phyloP scores from a whole-genome alignment of 2,888 invertebrate species.

The Piscicola geometra region DNA sequence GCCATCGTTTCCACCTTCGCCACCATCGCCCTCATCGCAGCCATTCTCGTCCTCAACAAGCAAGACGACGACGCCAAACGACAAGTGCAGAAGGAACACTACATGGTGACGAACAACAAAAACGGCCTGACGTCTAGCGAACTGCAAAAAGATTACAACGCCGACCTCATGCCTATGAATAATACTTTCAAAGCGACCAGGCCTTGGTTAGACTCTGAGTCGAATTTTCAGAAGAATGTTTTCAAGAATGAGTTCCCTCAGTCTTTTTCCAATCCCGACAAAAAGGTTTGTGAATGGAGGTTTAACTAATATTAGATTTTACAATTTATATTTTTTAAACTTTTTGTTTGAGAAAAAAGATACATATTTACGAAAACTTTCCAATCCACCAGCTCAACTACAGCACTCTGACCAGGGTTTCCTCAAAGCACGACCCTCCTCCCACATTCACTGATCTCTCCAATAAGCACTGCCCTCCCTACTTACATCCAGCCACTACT shows the following conservation, averaged over 20 bases:
- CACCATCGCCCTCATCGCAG: slow-evolving; percentile 40
- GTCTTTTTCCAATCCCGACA: not conserved
- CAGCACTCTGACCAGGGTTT: no score
- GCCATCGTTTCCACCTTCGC: slow-evolving; percentile 40
- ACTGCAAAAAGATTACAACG: not conserved
- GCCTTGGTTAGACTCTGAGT: not conserved
- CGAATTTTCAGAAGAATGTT: not conserved
- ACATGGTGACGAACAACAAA: not conserved
- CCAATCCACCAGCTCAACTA: no score
- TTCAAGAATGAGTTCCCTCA: not conserved
- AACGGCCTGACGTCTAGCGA: not conserved
- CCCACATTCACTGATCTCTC: not conserved
- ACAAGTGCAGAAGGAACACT: not conserved
- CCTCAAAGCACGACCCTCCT: no score
- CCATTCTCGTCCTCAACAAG: slow-evolving; percentile 38
- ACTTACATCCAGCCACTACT: not conserved
- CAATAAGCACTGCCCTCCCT: not conserved
- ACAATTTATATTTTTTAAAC: no score
- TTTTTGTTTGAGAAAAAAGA: no score
- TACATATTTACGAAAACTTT: no score
- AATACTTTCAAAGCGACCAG: not conserved
- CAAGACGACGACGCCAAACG: slow-evolving; percentile 12
- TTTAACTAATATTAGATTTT: no score
- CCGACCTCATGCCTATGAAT: not conserved
- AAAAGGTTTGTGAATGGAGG: not conserved